Conservation (phyloP, 2,113 vertebrate genomes). For the Aegithalos caudatus region DNA sequence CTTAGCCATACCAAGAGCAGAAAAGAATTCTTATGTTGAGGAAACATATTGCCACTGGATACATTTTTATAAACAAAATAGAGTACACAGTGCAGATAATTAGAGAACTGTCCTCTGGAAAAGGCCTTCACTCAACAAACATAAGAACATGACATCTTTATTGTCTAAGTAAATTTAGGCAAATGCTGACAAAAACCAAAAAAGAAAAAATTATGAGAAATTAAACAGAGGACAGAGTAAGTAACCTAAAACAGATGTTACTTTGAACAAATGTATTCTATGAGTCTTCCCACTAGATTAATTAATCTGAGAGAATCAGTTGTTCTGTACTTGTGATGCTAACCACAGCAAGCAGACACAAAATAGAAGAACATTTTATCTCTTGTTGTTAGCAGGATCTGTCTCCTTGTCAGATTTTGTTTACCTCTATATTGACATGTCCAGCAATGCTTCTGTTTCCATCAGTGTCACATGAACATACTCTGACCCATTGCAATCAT, state of each 20-base stretch:
- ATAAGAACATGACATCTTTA: background rate
- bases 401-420: slow-evolving; percentile 27
- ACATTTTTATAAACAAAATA: background rate
- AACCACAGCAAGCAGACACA: slow-evolving; percentile 13
- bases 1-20: background rate
- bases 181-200: background rate
- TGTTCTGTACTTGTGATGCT: background rate
- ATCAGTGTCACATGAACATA: background rate
- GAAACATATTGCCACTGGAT: background rate
- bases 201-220: background rate
- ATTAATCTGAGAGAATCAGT: slow-evolving; percentile 52
- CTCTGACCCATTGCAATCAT: background rate
- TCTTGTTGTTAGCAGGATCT: slow-evolving; percentile 30
- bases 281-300: slow-evolving; percentile 45
- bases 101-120: background rate
- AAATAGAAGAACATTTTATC: background rate
- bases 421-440: background rate
- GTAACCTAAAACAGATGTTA: slow-evolving; percentile 42
- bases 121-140: background rate
- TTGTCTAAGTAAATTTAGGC: background rate
- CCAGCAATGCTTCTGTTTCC: background rate
- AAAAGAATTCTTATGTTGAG: background rate
- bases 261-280: slow-evolving; percentile 32
- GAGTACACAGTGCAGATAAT: background rate
- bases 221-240: background rate